A percentile compares a stretch with the other conserved stretches of the same genome.
These are phyloP conservation scores for Propithecus deckenii DNA, from an alignment of 2,797 vertebrate species.

Conservation along the genomic window DNA sequence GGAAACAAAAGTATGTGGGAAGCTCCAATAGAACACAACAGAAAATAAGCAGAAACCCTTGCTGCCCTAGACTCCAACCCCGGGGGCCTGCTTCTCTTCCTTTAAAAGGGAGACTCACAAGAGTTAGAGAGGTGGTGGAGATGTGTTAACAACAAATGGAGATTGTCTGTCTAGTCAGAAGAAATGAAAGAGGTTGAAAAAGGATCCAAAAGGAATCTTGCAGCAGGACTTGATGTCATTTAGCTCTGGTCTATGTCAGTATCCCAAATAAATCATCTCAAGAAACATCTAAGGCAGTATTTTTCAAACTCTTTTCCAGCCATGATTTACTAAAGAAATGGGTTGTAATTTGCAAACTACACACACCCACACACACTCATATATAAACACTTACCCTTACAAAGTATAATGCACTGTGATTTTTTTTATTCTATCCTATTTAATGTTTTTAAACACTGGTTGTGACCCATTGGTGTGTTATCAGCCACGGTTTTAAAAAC, in stretches of 20 bases:
- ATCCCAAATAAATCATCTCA: neutral
- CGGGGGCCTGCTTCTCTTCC: neutral
- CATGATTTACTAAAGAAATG: neutral
- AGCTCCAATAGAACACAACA: neutral
- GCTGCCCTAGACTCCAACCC: neutral
- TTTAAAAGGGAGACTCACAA: neutral
- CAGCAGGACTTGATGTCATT: neutral
- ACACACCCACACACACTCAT: neutral
- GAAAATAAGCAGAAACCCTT: neutral
- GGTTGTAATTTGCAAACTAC: neutral
- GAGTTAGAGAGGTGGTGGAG: neutral
- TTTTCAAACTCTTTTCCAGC: neutral
- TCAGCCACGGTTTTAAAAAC: neutral
- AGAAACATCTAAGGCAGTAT: neutral
- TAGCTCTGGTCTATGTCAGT: neutral
- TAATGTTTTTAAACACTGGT: neutral
- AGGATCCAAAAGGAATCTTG: neutral
- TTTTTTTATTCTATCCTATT: neutral
- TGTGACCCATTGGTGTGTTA: neutral
- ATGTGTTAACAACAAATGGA: neutral
- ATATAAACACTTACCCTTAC: neutral
- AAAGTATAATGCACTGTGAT: neutral
- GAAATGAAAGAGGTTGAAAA: neutral
- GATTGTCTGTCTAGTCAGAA: neutral
- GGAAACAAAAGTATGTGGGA: neutral